Percentiles rank a stretch among this genome's conserved stretches.
Conservation (phyloP, 2,888 invertebrate species). For the Agonopterix subpropinquella region DNA sequence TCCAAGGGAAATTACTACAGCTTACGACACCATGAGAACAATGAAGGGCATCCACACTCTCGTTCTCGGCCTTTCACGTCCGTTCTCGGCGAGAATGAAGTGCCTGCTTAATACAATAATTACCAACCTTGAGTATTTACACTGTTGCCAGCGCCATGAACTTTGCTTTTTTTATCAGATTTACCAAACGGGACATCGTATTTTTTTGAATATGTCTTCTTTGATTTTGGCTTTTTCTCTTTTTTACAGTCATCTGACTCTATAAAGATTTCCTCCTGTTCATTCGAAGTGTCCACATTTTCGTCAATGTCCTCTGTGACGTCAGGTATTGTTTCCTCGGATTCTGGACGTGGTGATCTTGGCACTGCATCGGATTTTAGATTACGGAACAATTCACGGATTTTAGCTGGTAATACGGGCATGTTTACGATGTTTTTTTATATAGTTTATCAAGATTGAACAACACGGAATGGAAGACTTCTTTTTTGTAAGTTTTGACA, state of each 20-base stretch:
- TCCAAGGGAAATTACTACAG: too few relatives aligned
- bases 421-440: too few relatives aligned
- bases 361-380: constrained; percentile 72
- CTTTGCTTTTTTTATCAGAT: constrained; percentile 17
- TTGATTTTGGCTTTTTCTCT: constrained; percentile 31
- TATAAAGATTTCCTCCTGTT: constrained; percentile 37
- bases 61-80: too few relatives aligned
- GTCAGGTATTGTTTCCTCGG: constrained; percentile 17
- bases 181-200: constrained; percentile 11
- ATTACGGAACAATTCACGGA: constrained; percentile 16
- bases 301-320: constrained; percentile 16
- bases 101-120: neutral
- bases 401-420: too few relatives aligned
- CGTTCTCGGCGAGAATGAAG: too few relatives aligned
- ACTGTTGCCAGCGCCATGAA: constrained; percentile 27
- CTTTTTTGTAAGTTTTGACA: too few relatives aligned
- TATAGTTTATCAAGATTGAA: too few relatives aligned
- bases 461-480: too few relatives aligned
- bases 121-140: constrained; percentile 56
- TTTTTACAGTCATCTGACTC: constrained; percentile 32
- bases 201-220: constrained; percentile 22
- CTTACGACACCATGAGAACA: too few relatives aligned
- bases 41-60: too few relatives aligned
- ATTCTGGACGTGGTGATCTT: constrained; percentile 48
- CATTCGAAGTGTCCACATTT: constrained; percentile 25